A percentile compares a stretch with the other conserved stretches of the same genome.
These are phyloP conservation scores for Oxycera nigricornis DNA, from an alignment of 2,888 invertebrate genomes.

Conservation along the genomic window DNA sequence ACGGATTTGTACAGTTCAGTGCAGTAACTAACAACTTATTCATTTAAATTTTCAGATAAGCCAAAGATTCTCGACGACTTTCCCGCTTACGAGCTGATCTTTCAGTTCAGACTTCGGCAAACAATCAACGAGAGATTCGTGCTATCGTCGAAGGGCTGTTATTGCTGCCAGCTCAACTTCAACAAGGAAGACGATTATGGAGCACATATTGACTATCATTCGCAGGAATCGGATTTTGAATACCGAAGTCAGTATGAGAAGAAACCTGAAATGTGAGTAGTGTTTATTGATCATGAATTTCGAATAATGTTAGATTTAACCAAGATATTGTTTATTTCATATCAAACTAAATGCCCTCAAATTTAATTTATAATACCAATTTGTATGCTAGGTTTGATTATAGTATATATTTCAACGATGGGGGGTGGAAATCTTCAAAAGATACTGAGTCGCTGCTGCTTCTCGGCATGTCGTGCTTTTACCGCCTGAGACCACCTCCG, in stretches of 20 bases:
- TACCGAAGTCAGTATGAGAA: slow-evolving; percentile 30
- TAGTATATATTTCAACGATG: too few species aligned
- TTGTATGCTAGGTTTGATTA: too few species aligned
- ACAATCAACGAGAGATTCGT: slow-evolving; percentile 46
- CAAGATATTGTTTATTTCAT: too few species aligned
- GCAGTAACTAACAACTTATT: too few species aligned
- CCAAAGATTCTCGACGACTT: slow-evolving; percentile 10
- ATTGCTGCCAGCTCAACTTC: slow-evolving; percentile 57
- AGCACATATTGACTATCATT: slow-evolving; percentile 56
- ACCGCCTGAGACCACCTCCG: too few species aligned
- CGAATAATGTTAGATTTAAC: too few species aligned
- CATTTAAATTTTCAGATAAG: slow-evolving; percentile 12
- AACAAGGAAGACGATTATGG: slow-evolving; percentile 52
- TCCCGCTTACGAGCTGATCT: neutral
- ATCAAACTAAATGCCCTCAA: too few species aligned
- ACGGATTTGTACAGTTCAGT: too few species aligned
- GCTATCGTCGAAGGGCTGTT: slow-evolving; percentile 54
- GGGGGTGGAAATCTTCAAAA: too few species aligned
- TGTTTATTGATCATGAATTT: neutral
- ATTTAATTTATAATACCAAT: too few species aligned
- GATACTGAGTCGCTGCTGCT: too few species aligned
- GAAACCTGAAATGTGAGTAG: neutral
- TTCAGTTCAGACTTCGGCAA: neutral
- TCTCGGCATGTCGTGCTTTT: too few species aligned
- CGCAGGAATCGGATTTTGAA: slow-evolving; percentile 56